Conservation (phyloP, 2,888 invertebrate genomes). For the Orthosia cruda region DNA sequence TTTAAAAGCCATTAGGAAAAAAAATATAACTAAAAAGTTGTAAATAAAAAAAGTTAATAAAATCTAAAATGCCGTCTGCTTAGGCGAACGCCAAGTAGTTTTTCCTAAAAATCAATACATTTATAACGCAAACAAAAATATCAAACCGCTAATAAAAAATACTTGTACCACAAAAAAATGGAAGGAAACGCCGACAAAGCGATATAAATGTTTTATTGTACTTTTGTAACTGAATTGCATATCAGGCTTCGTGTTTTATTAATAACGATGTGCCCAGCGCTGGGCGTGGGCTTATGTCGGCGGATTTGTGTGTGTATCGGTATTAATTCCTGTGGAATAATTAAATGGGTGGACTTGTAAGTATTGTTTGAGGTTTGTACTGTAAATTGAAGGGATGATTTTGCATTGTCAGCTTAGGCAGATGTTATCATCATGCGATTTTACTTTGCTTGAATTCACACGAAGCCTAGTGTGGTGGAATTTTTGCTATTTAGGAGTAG, state of each 20-base stretch:
- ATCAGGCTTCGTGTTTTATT: constrained; percentile 70
- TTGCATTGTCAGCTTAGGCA: neutral
- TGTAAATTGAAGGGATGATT: constrained; percentile 24
- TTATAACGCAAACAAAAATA: neutral
- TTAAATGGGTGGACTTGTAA: constrained; percentile 29
- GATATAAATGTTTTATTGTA: constrained; percentile 78
- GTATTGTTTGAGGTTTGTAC: constrained; percentile 34
- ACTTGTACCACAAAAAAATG: constrained; percentile 65
- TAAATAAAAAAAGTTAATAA: no score
- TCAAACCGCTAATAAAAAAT: constrained; percentile 23
- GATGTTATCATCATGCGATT: constrained; percentile 1
- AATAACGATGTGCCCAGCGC: constrained; percentile 52
- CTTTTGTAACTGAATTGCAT: constrained; percentile 75
- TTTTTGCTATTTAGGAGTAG: no score
- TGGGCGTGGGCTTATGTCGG: constrained; percentile 46
- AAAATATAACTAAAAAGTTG: no score
- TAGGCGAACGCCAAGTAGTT: no score
- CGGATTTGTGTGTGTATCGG: constrained; percentile 44
- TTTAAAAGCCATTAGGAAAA: no score
- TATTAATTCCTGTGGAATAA: constrained; percentile 55
- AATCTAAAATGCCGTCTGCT: no score
- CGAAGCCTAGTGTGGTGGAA: no score
- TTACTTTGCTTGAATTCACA: neutral
- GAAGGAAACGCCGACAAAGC: constrained; percentile 74
- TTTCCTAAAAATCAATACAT: no score